A percentile compares a stretch with the other conserved stretches of the same genome.
phyloP scores from a whole-genome alignment of 2,113 vertebrate species.

The Astatoreochromis straeleni region DNA sequence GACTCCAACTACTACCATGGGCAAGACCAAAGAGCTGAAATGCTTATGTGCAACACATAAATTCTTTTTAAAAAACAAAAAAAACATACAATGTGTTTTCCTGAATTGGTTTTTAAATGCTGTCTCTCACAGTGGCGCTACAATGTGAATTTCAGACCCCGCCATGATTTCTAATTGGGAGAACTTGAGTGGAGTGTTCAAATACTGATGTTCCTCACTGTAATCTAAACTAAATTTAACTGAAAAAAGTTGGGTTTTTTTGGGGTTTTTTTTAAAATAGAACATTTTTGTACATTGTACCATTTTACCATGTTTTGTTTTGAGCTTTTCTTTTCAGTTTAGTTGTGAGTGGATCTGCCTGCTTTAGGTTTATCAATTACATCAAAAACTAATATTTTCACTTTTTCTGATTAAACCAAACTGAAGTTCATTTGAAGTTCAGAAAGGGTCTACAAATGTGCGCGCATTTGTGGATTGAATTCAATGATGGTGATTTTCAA shows the following conservation, averaged over 20 bases:
- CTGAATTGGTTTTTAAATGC: too few species aligned
- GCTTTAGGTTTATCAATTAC: neutral
- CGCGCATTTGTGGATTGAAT: neutral
- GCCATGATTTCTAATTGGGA: too few species aligned
- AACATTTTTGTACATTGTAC: neutral
- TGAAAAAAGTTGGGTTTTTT: fast-evolving
- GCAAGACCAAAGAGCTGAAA: neutral
- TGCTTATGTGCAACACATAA: neutral
- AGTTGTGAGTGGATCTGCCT: neutral
- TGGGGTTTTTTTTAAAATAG: neutral
- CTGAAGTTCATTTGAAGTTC: neutral
- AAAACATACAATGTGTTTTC: neutral
- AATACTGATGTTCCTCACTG: too few species aligned
- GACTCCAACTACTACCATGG: neutral
- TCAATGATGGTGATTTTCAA: neutral
- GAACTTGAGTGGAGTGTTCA: too few species aligned
- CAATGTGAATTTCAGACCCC: too few species aligned
- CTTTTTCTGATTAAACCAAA: neutral
- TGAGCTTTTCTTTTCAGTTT: neutral
- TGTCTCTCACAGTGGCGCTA: too few species aligned
- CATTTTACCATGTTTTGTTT: neutral
- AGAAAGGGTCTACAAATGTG: neutral
- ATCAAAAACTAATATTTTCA: neutral
- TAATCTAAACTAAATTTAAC: too few species aligned
- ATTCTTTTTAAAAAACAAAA: neutral